These are phyloP conservation scores for Cebidichthys violaceus DNA, from an alignment of 2,113 vertebrate genomes.

Conservation along the genomic window DNA sequence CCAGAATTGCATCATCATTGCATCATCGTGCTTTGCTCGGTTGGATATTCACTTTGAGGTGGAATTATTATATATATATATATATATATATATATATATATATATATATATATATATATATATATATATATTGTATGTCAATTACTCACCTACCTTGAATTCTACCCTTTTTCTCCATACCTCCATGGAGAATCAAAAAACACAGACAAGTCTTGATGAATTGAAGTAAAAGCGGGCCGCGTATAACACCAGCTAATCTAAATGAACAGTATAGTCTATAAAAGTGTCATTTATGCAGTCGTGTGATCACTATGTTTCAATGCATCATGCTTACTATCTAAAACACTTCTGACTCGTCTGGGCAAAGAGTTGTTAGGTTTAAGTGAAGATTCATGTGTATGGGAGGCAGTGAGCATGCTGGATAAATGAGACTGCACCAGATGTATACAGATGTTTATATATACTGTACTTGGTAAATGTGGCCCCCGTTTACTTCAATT, in stretches of 20 bases:
- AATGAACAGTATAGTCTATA: background rate
- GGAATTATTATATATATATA: background rate
- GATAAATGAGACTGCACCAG: background rate
- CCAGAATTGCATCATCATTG: constrained; percentile 5
- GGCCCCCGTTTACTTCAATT: background rate
- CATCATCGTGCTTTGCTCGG: constrained; percentile 2
- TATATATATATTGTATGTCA: no score
- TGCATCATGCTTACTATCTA: background rate
- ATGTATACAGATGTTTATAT: background rate
- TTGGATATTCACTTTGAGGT: background rate
- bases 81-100: no score
- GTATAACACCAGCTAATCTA: background rate
- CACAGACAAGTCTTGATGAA: background rate
- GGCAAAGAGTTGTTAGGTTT: background rate
- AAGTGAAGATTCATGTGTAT: no score
- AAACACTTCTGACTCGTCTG: background rate
- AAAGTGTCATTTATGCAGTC: background rate
- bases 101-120: no score
- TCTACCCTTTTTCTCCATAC: background rate
- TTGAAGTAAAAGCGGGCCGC: no score
- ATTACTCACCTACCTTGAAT: background rate
- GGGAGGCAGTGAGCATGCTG: background rate
- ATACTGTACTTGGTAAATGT: background rate
- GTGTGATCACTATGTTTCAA: background rate
- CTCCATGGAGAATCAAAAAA: background rate